Evolutionary conservation across 2,797 vertebrate species (phyloP), one percentile per base, ranked within the genome.

Genomic region (Remorina albescens): DNA sequence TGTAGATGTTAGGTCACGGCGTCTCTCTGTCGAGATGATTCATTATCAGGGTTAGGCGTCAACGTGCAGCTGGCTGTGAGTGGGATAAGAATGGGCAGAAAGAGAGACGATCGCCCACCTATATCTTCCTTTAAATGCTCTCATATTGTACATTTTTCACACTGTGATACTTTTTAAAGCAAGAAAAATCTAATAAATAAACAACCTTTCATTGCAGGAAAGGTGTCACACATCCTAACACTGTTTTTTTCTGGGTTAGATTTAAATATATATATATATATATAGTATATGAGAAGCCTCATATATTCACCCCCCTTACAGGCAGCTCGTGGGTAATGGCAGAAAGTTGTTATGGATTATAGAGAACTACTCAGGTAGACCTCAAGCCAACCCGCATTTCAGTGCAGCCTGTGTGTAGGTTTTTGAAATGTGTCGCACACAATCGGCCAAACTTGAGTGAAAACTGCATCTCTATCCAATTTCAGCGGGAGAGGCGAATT

Each of bases 241-340:
- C 21, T 49, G 42, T 68, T 68, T 64, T 64, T 36, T 32, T 46
- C 30, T 32, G 39, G 47, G 12, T 65, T 59, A 18, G 51, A 34
- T 34, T 23, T 68, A n/a, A n/a, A n/a, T n/a, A n/a, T n/a, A n/a
- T n/a, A n/a, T n/a, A n/a, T n/a, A n/a, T n/a, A n/a, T n/a, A n/a
- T n/a, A n/a, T n/a, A n/a, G n/a, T n/a, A 56, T 49, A 49, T 62
- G 26, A 56, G 41, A 66, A 66, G 15, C 16, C 21, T 39, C 26
- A 58, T 21, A 66, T 60, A 39, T 19, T 18, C 8, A 11, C 32
- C 39, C 55, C 12, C 15, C 19, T 32, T 21, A 26, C 30, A 41
- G 13, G 16, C 28, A 34, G 10, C 13, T 50, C 26, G 26, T 50
- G 47, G 23, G 47, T 25, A 18, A 53, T 3, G 25, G 12, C 23